Evolutionary conservation across 2,113 vertebrate genomes (phyloP), one percentile per base, ranked within the genome.

Genomic region (Enhydra lutris): DNA sequence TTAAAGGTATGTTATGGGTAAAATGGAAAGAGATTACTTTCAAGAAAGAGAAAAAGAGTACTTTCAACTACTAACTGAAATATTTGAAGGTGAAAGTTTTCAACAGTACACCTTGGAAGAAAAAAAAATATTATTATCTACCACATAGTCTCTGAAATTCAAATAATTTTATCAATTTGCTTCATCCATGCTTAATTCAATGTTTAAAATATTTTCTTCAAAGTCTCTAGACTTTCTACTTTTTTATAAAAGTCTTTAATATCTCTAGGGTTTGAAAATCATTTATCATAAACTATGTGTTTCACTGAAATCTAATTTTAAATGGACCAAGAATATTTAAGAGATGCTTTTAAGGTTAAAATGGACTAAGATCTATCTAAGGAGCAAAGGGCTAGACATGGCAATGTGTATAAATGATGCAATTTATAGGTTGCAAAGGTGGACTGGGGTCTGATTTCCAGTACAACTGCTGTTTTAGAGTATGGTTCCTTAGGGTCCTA

Each of bases 291-390:
- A 96, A 80, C 59, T 79, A 39, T 26, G n/a, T 59, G 31, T 97
- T 95, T 97, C 83, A 94, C 57, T 83, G 26, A 73, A 94, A 42
- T 15, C 21, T 94, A 92, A 88, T 97, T 97, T 98, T 87, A 96
- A 98, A 82, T 94, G 82, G 52, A 74, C 7, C 31, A 83, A 67
- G 31, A 67, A 95, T 94, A 55, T 88, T 89, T 93, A 95, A 94
- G 61, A 90, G 55, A 83, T 31, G 24, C 52, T 97, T 95, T 97
- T 93, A 96, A 96, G 81, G 31, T 96, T 96, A 74, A 93, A 95
- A 89, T 74, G 71, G 59, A 73, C 65, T 57, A 20, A 95, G 93
- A 88, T 85, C 89, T 96, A 82, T 78, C 12, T 96, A 52, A 91
- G 31, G 63, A 95, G 65, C 90, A 97, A 96, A 71, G 59, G 57